Base-by-base conservation (phyloP, 1,140 invertebrate species). In the Drosophila albomicans region DNA sequence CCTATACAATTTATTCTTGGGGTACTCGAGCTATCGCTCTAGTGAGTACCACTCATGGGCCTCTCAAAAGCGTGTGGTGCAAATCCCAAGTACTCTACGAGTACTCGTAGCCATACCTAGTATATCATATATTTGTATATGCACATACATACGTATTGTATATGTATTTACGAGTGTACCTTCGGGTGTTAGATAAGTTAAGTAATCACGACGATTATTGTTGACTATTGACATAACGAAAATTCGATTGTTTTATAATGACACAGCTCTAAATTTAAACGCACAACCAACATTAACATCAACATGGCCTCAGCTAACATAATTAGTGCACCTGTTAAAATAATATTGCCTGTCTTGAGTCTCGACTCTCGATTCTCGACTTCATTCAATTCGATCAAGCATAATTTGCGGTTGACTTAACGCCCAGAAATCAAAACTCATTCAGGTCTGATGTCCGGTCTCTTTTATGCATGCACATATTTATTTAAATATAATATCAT, bases 181-280 rank as follows among this genome's bases (percentile, higher is more conserved):
- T 46, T 61, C 43, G 28, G 51, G 35, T 64, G 62, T 25, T 35
- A 65, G 81, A 91, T 91, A 91, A 91, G 88, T 85, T 88, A 91
- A 91, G 77, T 90, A 91, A 91, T 91, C 86, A 75, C 77, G 41
- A 67, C 80, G 82, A 91, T 91, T 91, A 91, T 75, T 91, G 75
- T 91, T 85, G 74, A 78, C 82, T 80, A 57, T 76, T 79, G 90
- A 90, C 86, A 91, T 90, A 91, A 90, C 86, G 73, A 54, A 84
- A 81, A 86, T 85, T 91, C 70, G 84, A 91, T 91, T 91, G 82
- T 81, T 90, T 90, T 91, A 91, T 91, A 91, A 91, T 91, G 90
- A 85, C 84, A 75, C 61, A 78, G 49, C 54, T 49, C 28, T 52
- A 73, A 72, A 59, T 59, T 58, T 49, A 13, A 56, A 32, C n/a